Conservation (phyloP, 2,113 vertebrate species). For the Upupa epops region DNA sequence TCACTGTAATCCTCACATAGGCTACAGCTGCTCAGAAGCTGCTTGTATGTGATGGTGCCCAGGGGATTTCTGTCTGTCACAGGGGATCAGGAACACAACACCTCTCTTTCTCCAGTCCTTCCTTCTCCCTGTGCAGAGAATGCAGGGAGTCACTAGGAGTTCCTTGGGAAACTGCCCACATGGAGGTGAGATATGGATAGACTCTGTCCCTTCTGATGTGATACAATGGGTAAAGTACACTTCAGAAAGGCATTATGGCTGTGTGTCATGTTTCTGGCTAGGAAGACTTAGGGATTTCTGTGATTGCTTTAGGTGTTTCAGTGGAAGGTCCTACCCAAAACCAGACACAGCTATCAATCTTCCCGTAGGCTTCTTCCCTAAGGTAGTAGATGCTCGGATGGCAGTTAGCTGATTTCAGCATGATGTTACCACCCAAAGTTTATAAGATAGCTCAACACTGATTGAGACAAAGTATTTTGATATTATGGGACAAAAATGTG, state of each 20-base stretch:
- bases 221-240: neutral
- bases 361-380: neutral
- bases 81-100: neutral
- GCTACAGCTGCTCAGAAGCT: neutral
- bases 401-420: neutral
- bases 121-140: neutral
- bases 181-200: neutral
- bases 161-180: neutral
- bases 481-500: neutral
- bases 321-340: neutral
- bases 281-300: neutral
- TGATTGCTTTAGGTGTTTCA: neutral
- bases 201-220: neutral
- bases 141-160: neutral
- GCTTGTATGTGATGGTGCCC: neutral
- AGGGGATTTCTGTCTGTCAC: neutral
- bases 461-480: neutral
- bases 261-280: neutral
- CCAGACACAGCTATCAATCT: neutral
- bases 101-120: neutral
- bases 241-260: neutral
- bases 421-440: neutral
- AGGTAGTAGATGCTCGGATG: neutral
- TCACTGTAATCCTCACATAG: neutral
- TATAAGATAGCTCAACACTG: neutral